Base-by-base conservation (phyloP, 2,888 invertebrate genomes). In the Microdon myrmicae region DNA sequence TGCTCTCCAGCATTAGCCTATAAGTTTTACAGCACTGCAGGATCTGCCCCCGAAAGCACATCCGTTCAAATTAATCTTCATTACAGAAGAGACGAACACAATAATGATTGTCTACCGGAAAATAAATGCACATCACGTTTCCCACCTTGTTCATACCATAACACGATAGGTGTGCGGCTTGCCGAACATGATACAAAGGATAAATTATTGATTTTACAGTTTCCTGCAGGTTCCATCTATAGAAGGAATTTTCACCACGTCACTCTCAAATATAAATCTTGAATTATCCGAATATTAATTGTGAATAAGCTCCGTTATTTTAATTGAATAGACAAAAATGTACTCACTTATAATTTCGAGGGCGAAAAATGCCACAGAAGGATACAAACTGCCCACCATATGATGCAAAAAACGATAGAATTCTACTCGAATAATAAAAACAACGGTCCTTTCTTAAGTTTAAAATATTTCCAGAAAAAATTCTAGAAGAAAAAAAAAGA, bases 381-480 rank as follows among this genome's bases (percentile, higher is more conserved):
- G 69, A 70, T 67, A 69, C 70, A 75, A 73, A 73, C 71, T 72
- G 74, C 75, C 73, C 75, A 76, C 75, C 76, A 76, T 76, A 76
- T 74, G 76, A 76, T 70, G 58, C 47, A 55, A 68, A 51, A 22
- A 54, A 67, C 60, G 47, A 53, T 54, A 58, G 25, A 38, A 16
- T 53, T 43, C 48, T 59, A 66, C 48, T 54, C 47, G 48, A 59
- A 22, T 22, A 22, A 5, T 22, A 6, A 6, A 6, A 22, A 8
- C 8, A 22, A 22, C 22, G 5, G 22, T 8, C 8, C 8, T 22
- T 22, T n/a, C n/a, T n/a, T n/a, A n/a, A n/a, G n/a, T n/a, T n/a
- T n/a, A n/a, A n/a, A n/a, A n/a, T n/a, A n/a, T n/a, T n/a, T n/a
- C n/a, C n/a, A n/a, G n/a, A n/a, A n/a, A n/a, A n/a, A n/a, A n/a